Evolutionary conservation across 2,113 vertebrate species (phyloP).

Genomic region (Dipodomys stephensi): DNA sequence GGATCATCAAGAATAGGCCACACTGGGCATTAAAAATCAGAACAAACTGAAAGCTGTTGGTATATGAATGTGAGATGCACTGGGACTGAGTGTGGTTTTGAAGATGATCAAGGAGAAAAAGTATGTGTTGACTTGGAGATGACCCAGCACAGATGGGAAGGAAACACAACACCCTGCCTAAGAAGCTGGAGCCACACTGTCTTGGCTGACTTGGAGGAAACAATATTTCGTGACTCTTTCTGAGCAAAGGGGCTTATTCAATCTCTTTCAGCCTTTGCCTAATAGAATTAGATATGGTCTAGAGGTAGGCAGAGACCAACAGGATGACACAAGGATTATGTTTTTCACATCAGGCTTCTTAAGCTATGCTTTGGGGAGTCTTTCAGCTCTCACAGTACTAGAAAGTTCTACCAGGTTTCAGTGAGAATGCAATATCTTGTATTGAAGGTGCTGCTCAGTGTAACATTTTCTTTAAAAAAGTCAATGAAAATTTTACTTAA

Average conservation of each 20-base stretch:
- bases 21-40: no score
- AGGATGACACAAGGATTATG: background rate
- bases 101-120: slow-evolving; percentile 8
- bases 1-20: background rate
- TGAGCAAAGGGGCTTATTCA: background rate
- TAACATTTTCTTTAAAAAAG: background rate
- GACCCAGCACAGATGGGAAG: background rate
- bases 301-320: background rate
- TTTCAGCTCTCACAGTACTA: background rate
- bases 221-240: background rate
- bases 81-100: background rate
- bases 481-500: background rate
- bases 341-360: background rate
- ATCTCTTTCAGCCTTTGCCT: background rate
- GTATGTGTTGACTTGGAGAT: background rate
- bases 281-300: background rate
- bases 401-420: background rate
- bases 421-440: background rate
- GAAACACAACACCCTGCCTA: background rate
- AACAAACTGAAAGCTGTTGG: background rate
- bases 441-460: background rate
- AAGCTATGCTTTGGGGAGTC: background rate
- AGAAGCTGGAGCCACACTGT: no score
- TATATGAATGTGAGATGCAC: background rate
- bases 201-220: background rate